A percentile compares a stretch with the other conserved stretches of the same genome.
phyloP scores from a whole-genome alignment of 2,113 vertebrate species.

The Zosterops borbonicus region DNA sequence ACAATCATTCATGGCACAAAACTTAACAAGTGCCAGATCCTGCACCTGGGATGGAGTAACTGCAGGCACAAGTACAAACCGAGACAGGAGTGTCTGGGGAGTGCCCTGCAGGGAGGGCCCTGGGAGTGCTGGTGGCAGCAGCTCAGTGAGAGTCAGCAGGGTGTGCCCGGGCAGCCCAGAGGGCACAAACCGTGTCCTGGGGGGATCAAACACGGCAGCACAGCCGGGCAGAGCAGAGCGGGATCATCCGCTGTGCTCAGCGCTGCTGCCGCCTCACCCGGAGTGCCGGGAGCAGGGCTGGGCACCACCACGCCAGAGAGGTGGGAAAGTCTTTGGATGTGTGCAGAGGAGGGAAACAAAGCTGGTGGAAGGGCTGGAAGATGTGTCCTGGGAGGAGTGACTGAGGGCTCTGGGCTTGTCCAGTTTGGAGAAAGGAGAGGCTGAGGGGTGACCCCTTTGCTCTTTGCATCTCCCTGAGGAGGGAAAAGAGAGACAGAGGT shows the following conservation, averaged over 20 bases:
- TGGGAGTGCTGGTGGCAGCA: not conserved
- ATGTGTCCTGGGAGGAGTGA: not conserved
- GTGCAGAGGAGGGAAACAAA: not conserved
- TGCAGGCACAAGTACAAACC: not conserved
- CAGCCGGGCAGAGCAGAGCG: not conserved
- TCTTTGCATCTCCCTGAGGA: not conserved
- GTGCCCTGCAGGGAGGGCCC: not conserved
- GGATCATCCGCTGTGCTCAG: not conserved
- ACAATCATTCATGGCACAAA: not conserved
- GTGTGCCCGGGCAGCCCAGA: not conserved
- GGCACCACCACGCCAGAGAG: no score
- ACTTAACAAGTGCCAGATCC: not conserved
- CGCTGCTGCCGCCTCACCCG: fast-evolving
- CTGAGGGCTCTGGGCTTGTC: not conserved
- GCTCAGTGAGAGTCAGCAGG: not conserved
- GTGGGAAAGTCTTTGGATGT: not conserved
- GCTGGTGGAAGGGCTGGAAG: not conserved
- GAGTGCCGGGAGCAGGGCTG: not conserved
- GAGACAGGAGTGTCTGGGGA: not conserved
- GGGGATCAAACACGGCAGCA: not conserved
- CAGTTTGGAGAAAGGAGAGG: not conserved
- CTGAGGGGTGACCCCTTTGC: not conserved
- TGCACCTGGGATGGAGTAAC: not conserved
- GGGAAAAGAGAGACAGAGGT: not conserved
- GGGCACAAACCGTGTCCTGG: not conserved